A percentile compares a stretch with the other conserved stretches of the same genome.
phyloP scores from a whole-genome alignment of 2,888 invertebrate species.

The Sphaerophoria taeniata region DNA sequence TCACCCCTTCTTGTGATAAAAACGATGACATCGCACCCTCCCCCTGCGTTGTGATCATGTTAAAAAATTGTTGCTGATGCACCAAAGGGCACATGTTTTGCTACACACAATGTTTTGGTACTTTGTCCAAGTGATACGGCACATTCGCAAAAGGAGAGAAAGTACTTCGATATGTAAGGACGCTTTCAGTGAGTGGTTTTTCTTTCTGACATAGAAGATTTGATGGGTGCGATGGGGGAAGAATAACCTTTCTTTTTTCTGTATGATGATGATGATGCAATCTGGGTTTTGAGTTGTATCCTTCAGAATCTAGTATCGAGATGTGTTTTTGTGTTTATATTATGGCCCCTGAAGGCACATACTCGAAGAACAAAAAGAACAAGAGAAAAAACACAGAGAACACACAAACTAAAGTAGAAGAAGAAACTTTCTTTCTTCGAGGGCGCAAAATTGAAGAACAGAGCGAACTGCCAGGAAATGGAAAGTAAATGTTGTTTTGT shows the following conservation, averaged over 20 bases:
- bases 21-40: constrained; percentile 12
- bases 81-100: constrained; percentile 31
- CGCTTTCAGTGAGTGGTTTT: constrained; percentile 15
- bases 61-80: constrained; percentile 23
- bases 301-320: not conserved
- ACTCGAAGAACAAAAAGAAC: too few relatives aligned
- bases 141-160: too few relatives aligned
- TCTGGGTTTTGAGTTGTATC: constrained; percentile 27
- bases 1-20: constrained; percentile 26
- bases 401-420: not conserved
- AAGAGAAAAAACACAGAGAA: not conserved
- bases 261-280: constrained; percentile 5
- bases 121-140: constrained; percentile 7
- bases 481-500: constrained; percentile 54
- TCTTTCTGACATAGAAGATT: too few relatives aligned
- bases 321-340: not conserved
- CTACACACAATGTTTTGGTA: constrained; percentile 1
- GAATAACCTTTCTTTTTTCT: not conserved
- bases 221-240: not conserved
- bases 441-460: not conserved
- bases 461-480: constrained; percentile 16
- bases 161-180: not conserved
- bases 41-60: not conserved
- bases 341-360: constrained; percentile 21
- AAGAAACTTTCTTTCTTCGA: constrained; percentile 24